Conservation (phyloP, 2,888 invertebrate species). For the Pollenia griseotomentosa region DNA sequence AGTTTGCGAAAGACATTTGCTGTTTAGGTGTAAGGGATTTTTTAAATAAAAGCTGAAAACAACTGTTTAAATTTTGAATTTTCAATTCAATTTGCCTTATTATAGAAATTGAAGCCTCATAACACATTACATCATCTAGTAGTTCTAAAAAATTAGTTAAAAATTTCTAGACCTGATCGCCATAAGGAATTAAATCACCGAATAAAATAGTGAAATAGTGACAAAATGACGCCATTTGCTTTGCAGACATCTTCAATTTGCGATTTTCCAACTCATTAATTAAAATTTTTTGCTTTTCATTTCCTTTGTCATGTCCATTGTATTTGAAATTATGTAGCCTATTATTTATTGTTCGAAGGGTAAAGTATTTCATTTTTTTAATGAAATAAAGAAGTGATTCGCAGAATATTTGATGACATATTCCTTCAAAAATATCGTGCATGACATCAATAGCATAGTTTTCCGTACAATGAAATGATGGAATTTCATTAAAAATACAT, state of each 20-base stretch:
- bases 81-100: not conserved
- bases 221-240: conserved; percentile 6
- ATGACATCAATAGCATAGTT: not conserved
- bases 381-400: not conserved
- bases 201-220: not conserved
- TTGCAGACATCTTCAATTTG: not conserved
- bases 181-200: not conserved
- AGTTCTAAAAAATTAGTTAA: not conserved
- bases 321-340: no score
- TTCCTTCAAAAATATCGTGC: not conserved
- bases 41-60: conserved; percentile 10
- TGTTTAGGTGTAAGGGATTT: not conserved
- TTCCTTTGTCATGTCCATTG: not conserved
- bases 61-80: not conserved
- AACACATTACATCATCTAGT: not conserved
- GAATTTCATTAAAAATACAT: no score
- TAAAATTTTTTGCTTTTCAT: not conserved
- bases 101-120: not conserved
- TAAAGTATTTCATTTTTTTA: no score
- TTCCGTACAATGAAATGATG: not conserved
- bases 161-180: conserved; percentile 5
- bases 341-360: no score
- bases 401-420: not conserved
- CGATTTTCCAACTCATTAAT: not conserved
- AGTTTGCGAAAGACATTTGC: not conserved